Conservation (phyloP, 2,113 vertebrate genomes). For the Nothoprocta pentlandii region DNA sequence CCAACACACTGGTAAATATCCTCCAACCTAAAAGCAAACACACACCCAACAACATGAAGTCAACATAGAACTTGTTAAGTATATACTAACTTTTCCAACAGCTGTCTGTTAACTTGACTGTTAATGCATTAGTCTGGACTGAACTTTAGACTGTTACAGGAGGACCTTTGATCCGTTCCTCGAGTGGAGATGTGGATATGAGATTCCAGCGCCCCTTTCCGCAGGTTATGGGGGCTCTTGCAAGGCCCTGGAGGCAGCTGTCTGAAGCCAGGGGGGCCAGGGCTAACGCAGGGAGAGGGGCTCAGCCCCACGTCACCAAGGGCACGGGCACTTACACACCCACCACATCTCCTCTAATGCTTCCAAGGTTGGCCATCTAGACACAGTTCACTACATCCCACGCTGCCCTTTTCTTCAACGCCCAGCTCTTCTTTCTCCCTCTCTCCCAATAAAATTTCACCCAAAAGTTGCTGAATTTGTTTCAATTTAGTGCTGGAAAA, state of each 20-base stretch:
- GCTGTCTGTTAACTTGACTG: too few species aligned
- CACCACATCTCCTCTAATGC: neutral
- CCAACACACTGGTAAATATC: accelerated
- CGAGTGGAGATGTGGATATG: neutral
- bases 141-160: neutral
- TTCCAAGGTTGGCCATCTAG: neutral
- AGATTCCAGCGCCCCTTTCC: neutral
- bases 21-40: neutral
- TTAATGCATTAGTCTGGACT: neutral
- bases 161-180: neutral
- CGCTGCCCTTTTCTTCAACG: neutral
- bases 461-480: neutral
- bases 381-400: neutral
- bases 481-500: neutral
- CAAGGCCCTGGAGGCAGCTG: neutral
- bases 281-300: too few species aligned
- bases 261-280: neutral
- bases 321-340: neutral
- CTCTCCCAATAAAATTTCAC: neutral
- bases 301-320: neutral
- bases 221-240: neutral
- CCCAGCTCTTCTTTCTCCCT: neutral
- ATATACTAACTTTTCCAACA: neutral
- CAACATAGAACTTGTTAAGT: neutral
- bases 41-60: too few species aligned